Evolutionary conservation across 2,888 invertebrate species (phyloP), one percentile per base, ranked within the genome.

Genomic region (Empis stercorea): DNA sequence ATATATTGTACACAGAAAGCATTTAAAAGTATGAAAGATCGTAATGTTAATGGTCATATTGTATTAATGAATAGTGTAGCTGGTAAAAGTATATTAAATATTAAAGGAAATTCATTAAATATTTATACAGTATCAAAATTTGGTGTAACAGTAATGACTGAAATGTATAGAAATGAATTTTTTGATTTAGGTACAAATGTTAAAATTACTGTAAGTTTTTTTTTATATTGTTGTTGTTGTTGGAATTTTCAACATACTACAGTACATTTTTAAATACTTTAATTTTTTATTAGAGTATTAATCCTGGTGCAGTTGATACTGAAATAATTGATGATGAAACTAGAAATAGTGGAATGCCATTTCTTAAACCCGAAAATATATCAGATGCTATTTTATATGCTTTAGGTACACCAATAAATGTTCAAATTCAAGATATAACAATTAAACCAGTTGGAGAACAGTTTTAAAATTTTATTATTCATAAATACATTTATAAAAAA

Each of bases 1-100:
- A 58, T 74, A 0, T 48, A 68, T 43, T 74, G 75, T 55, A 66
- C 73, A 0, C 68, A 73, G 4, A 66, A 65, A 17, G 76, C 74
- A 2, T 63, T 73, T 14, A 60, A 63, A 1, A 72, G 72, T 1
- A 76, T 76, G 76, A 68, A 59, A 46, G 56, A 55, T 16, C 59
- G 63, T 2, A 65, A 70, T 2, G 55, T 63, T 27, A 70, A 73
- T 53, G 75, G 75, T 1, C 74, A 74, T 51, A 64, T 75, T 27
- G 61, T 76, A 23, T 59, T 72, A 15, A 64, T 75, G 30, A 72
- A 71, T 48, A 67, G 68, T 48, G 50, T 61, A 15, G 37, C 58
- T 15, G 67, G 67, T 1, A 68, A 69, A 49, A 61, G 50, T 20
- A 50, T 64, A 13, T 20, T 20, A 20, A 20, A 20, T 20, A 20